Evolutionary conservation across 1,140 invertebrate species (phyloP).

Genomic region (Hylaeus anthracinus): DNA sequence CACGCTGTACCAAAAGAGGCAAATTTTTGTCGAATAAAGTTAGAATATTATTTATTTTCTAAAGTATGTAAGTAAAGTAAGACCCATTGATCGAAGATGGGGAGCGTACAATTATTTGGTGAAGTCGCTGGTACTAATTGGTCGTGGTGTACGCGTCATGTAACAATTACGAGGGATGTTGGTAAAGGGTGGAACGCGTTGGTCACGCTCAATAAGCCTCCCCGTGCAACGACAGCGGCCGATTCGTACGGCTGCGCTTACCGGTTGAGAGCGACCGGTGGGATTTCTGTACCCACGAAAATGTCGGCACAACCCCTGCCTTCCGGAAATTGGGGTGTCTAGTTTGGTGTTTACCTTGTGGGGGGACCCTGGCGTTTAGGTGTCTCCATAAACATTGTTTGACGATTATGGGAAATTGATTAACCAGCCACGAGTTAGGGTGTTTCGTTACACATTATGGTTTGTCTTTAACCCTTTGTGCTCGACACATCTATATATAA

Average conservation of each 20-base stretch:
- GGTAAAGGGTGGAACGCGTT: conserved; percentile 31
- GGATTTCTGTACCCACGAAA: conserved; percentile 9
- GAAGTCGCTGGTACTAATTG: conserved; percentile 57
- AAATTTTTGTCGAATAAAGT: too few relatives aligned
- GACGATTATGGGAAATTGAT: background rate
- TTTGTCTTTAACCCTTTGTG: too few relatives aligned
- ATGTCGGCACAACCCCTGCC: background rate
- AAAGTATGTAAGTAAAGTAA: background rate
- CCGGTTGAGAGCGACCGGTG: conserved; percentile 27
- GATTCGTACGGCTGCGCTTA: conserved; percentile 19
- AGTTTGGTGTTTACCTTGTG: background rate
- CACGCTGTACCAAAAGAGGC: too few relatives aligned
- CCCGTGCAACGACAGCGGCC: background rate
- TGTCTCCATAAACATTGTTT: background rate
- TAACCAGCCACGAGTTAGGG: background rate
- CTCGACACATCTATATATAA: too few relatives aligned
- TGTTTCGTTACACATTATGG: background rate
- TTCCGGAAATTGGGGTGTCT: background rate
- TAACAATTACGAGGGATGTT: conserved; percentile 54
- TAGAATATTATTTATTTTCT: too few relatives aligned
- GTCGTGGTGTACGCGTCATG: conserved; percentile 40
- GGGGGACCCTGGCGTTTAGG: background rate
- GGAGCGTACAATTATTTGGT: conserved; percentile 53
- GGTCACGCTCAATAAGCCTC: conserved; percentile 61
- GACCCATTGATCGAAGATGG: conserved; percentile 30